A percentile compares a stretch with the other conserved stretches of the same genome.
phyloP scores from a whole-genome alignment of 2,888 invertebrate species.

The Pyrrhosoma nymphula region DNA sequence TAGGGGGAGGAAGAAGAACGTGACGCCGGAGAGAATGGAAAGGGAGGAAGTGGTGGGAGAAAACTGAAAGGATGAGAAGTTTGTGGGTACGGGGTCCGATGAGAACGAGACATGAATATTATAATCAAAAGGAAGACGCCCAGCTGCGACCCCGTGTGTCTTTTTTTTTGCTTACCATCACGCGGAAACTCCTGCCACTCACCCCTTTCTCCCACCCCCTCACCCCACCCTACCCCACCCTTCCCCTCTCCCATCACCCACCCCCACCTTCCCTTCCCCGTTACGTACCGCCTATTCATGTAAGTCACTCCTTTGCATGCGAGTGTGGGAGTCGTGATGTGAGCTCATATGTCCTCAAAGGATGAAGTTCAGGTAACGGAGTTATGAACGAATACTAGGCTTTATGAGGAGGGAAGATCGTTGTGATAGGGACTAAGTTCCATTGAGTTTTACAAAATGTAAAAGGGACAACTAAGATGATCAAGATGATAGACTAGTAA shows the following conservation, averaged over 20 bases:
- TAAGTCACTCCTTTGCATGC: conserved; percentile 10
- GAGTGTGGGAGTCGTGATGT: neutral
- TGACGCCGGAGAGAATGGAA: neutral
- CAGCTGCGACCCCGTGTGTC: conserved; percentile 33
- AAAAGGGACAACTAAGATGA: no score
- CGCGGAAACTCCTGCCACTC: neutral
- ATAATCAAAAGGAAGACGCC: conserved; percentile 60
- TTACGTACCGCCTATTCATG: conserved; percentile 30
- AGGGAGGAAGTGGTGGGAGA: neutral
- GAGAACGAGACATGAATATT: conserved; percentile 53
- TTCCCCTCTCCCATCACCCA: neutral
- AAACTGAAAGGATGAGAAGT: no score
- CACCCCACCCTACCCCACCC: neutral
- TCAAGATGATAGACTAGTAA: no score
- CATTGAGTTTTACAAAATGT: no score
- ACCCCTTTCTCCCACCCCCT: neutral
- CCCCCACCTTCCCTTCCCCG: neutral
- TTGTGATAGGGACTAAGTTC: no score
- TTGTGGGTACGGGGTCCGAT: neutral
- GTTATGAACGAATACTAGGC: no score
- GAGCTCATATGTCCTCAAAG: neutral
- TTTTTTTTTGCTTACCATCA: neutral
- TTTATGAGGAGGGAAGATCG: no score
- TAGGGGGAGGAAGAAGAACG: neutral
- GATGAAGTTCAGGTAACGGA: neutral